phyloP scores from a whole-genome alignment of 2,888 invertebrate genomes.

The Bellardia pandia region DNA sequence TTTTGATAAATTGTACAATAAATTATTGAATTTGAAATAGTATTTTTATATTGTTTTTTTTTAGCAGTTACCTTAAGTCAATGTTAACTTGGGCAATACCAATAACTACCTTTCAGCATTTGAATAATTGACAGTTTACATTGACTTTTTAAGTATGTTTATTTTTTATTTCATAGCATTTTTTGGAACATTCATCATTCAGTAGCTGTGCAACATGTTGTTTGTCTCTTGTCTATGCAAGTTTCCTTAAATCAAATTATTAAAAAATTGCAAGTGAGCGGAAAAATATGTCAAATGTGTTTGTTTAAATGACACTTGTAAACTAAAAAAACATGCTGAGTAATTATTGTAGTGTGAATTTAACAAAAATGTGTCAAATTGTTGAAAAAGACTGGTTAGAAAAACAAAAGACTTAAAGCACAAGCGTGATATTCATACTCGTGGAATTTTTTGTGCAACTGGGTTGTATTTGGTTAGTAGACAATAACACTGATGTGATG shows the following conservation, averaged over 20 bases:
- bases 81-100: constrained; percentile 10
- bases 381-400: neutral
- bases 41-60: neutral
- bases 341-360: constrained; percentile 47
- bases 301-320: constrained; percentile 47
- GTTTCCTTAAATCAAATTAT: constrained; percentile 15
- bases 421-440: constrained; percentile 10
- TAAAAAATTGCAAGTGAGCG: constrained; percentile 29
- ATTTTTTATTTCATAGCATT: constrained; percentile 18
- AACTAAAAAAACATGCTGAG: constrained; percentile 21
- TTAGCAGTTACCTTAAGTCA: neutral
- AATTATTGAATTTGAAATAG: neutral
- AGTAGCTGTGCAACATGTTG: neutral
- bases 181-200: constrained; percentile 29
- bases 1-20: neutral
- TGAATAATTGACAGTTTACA: constrained; percentile 11
- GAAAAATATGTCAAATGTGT: constrained; percentile 57
- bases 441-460: constrained; percentile 15
- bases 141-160: constrained; percentile 22
- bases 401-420: constrained; percentile 57
- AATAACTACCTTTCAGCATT: neutral
- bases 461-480: constrained; percentile 1
- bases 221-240: neutral
- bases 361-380: constrained; percentile 42
- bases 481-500: too few species aligned